Percentiles rank a stretch among this genome's conserved stretches.
Conservation (phyloP, 2,113 vertebrate species). For the Capricornis sumatraensis region DNA sequence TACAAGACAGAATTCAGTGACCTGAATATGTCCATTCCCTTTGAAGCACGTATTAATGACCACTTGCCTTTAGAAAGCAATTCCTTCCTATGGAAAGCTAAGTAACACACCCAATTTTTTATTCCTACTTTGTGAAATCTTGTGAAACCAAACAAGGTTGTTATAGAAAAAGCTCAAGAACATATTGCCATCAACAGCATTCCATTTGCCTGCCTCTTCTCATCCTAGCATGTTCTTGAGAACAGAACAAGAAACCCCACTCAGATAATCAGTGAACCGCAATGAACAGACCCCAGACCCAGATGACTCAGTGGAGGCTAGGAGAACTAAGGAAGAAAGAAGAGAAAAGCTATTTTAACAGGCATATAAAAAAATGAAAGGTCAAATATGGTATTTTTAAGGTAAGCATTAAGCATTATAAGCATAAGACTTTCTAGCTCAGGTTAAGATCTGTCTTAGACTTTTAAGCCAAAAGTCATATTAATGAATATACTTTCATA, state of each 20-base stretch:
- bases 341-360: not conserved
- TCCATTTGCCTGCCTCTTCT: not conserved
- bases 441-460: not conserved
- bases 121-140: conserved; percentile 8
- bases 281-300: not conserved
- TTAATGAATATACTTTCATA: not conserved
- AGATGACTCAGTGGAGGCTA: not conserved
- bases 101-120: not conserved
- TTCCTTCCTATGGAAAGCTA: not conserved
- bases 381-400: not conserved
- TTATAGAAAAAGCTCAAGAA: not conserved
- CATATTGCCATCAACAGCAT: not conserved
- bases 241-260: not conserved
- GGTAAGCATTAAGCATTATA: not conserved
- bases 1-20: not conserved
- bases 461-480: not conserved
- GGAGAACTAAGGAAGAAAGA: not conserved
- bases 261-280: not conserved
- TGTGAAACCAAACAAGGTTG: not conserved
- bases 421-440: not conserved
- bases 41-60: not conserved
- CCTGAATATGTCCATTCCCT: not conserved
- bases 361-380: not conserved
- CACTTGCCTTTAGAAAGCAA: not conserved
- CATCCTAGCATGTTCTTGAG: not conserved